phyloP scores from a whole-genome alignment of 2,113 vertebrate genomes.

The Xiphophorus maculatus region DNA sequence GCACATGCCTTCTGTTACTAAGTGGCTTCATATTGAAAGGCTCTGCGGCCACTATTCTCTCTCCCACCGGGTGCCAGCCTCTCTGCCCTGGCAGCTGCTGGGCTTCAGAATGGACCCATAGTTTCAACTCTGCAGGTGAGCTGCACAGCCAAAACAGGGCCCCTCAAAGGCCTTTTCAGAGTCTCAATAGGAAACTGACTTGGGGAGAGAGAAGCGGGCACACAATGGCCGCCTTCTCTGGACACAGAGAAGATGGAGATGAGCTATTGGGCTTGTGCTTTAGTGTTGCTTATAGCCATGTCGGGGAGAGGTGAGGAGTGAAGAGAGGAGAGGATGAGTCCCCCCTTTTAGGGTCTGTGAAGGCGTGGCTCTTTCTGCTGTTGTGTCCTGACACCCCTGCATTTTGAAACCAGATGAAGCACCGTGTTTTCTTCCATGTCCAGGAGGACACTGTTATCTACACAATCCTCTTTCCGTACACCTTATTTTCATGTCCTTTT shows the following conservation, averaged over 20 bases:
- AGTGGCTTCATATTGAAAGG: conserved; percentile 86
- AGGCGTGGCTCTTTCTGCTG: conserved; percentile 73
- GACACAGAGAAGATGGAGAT: conserved; percentile 82
- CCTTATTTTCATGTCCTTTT: conserved; percentile 7
- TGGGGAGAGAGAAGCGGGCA: conserved; percentile 76
- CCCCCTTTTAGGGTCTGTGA: conserved; percentile 58
- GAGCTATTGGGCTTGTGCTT: conserved; percentile 76
- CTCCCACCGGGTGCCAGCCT: conserved; percentile 84
- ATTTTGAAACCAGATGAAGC: conserved; percentile 77
- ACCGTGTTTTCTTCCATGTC: conserved; percentile 73
- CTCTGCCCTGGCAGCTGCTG: conserved; percentile 89
- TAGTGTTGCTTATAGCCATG: conserved; percentile 73
- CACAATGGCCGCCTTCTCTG: conserved; percentile 84
- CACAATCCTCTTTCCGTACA: conserved; percentile 49
- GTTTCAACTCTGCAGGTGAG: conserved; percentile 86
- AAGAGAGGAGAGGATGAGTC: conserved; percentile 64
- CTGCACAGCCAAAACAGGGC: conserved; percentile 84
- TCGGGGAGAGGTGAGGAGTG: conserved; percentile 67
- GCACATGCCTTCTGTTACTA: conserved; percentile 90
- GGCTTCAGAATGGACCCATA: conserved; percentile 81
- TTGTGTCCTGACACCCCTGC: conserved; percentile 71
- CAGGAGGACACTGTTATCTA: conserved; percentile 61
- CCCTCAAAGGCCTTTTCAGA: conserved; percentile 87
- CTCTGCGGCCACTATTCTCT: conserved; percentile 81
- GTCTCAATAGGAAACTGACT: conserved; percentile 84